Percentiles rank a stretch among this genome's conserved stretches.
Conservation (phyloP, 2,888 invertebrate genomes). For the Rhopalosiphum nymphaeae region DNA sequence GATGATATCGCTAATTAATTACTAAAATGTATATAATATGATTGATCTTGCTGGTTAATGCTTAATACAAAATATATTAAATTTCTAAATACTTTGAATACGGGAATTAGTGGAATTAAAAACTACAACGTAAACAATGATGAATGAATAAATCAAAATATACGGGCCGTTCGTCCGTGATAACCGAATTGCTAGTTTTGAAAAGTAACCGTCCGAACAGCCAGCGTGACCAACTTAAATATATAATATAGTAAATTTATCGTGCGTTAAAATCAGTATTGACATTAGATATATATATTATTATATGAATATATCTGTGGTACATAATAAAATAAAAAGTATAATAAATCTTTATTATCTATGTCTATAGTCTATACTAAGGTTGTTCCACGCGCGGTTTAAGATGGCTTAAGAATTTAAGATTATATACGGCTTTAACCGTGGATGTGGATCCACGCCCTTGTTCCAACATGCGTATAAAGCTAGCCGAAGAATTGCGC, state of each 20-base stretch:
- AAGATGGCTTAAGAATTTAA: no score
- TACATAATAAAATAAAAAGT: no score
- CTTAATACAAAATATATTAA: neutral
- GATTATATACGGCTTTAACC: no score
- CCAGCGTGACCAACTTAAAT: constrained; percentile 41
- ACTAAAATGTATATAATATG: neutral
- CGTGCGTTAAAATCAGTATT: no score
- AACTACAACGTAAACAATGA: neutral
- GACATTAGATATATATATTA: no score
- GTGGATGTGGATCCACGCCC: no score
- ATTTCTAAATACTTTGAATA: neutral
- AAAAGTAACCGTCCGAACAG: constrained; percentile 54
- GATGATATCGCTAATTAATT: neutral
- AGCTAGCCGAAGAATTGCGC: no score
- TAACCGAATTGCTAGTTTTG: constrained; percentile 30
- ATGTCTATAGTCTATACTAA: no score
- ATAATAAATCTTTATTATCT: no score
- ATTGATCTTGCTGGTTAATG: neutral
- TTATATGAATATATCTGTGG: no score
- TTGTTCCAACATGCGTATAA: no score
- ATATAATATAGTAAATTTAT: neutral
- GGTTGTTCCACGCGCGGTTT: no score
- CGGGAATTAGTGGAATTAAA: neutral
- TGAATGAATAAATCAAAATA: neutral
- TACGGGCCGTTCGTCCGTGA: neutral